phyloP scores from a whole-genome alignment of 2,113 vertebrate species.

The Corapipo altera region DNA sequence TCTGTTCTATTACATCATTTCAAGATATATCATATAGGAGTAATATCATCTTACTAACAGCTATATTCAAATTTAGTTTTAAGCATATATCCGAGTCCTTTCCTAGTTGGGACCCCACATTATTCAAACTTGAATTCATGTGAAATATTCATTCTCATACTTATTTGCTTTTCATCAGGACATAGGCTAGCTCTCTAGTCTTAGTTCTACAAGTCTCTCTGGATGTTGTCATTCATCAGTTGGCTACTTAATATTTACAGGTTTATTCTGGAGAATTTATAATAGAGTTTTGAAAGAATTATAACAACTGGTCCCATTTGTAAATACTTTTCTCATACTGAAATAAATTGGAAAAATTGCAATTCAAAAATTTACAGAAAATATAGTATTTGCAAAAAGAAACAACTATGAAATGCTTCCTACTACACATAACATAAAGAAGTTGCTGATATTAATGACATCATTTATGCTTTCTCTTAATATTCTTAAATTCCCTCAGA shows the following conservation, averaged over 20 bases:
- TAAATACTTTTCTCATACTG: neutral
- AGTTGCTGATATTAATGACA: neutral
- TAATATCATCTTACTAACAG: neutral
- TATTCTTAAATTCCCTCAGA: neutral
- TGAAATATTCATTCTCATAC: neutral
- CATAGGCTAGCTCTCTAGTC: neutral
- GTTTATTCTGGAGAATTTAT: neutral
- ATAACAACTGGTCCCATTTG: neutral
- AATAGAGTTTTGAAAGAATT: neutral
- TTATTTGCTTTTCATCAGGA: neutral
- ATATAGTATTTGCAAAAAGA: neutral
- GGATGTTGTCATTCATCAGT: neutral
- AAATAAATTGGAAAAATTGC: neutral
- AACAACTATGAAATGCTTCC: neutral
- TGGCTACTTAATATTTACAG: neutral
- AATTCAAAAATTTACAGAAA: neutral
- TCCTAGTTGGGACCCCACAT: neutral
- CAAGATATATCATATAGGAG: neutral
- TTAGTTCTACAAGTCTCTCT: neutral
- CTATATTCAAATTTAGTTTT: neutral
- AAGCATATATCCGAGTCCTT: neutral
- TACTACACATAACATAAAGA: neutral
- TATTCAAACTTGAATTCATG: neutral
- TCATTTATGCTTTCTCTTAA: neutral
- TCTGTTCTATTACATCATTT: neutral